Evolutionary conservation across 2,888 invertebrate genomes (phyloP), one percentile per base, ranked within the genome.

Genomic region (Stictocephala bisonia): DNA sequence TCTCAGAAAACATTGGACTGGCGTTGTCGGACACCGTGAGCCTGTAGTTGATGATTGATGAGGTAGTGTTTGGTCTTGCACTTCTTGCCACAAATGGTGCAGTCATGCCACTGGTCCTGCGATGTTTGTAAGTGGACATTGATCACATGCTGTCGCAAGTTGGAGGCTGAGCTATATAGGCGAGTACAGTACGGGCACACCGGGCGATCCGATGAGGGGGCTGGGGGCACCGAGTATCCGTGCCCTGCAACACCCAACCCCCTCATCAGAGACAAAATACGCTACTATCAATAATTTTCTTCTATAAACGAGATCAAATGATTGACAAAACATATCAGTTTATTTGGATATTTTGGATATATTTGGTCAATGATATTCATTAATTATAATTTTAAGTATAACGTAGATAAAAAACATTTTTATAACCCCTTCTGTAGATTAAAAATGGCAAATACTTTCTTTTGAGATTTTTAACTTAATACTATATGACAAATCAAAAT

Each of bases 11-110:
- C 53, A 26, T 66, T 70, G 48, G 53, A 53, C 70, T 75, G 72
- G 75, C 90, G 87, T 84, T 90, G 90, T 79, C 90, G 88, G 80
- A 90, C 90, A 80, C 91, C 90, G 85, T 91, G 91, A 77, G 90
- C 90, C 85, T 90, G 90, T 79, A 91, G 87, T 83, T 90, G 90
- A 84, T 91, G 91, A 85, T 90, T 91, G 86, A 90, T 90, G 82
- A 91, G 87, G 84, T 91, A 91, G 84, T 91, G 91, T 85, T 90
- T 90, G 81, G 91, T 91, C 86, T 91, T 91, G 87, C 90, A 90
- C 83, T 88, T 88, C 86, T 90, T 91, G 82, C 90, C 90, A 86
- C 91, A 90, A 82, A 90, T 88, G 83, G 88, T 87, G 85, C 91
- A 91, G 81, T 88, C 88, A 82, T 89, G 89, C 90, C 90, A 90